phyloP scores from a whole-genome alignment of 2,113 vertebrate genomes.

The Ciconia maguari region DNA sequence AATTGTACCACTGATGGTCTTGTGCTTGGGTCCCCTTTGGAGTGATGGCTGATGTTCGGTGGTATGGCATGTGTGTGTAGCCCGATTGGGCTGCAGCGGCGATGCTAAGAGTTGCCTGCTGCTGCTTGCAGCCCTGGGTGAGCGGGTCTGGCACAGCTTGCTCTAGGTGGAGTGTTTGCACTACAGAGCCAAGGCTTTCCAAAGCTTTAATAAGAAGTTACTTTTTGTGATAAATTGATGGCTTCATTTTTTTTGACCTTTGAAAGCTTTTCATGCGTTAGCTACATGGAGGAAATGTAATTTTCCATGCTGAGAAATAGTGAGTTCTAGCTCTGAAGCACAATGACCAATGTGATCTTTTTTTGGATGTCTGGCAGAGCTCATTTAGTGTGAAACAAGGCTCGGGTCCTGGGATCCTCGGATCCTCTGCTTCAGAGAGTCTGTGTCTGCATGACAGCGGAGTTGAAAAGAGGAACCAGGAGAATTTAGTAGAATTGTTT shows the following conservation, averaged over 20 bases:
- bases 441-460: background rate
- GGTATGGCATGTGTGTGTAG: accelerated
- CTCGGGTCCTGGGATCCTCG: background rate
- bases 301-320: background rate
- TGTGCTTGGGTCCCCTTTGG: background rate
- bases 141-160: background rate
- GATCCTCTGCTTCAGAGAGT: background rate
- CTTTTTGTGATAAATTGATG: background rate
- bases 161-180: background rate
- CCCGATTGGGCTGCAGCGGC: accelerated
- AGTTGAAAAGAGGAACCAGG: background rate
- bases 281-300: background rate
- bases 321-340: background rate
- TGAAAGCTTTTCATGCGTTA: background rate
- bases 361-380: background rate
- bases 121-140: background rate
- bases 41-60: background rate
- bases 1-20: accelerated
- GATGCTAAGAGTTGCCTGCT: accelerated
- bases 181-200: background rate
- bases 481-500: background rate
- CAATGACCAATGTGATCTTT: background rate
- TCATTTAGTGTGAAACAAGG: background rate
- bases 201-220: background rate
- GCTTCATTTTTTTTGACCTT: conserved; percentile 24